phyloP scores from a whole-genome alignment of 2,113 vertebrate species.

The Catharus bicknelli region DNA sequence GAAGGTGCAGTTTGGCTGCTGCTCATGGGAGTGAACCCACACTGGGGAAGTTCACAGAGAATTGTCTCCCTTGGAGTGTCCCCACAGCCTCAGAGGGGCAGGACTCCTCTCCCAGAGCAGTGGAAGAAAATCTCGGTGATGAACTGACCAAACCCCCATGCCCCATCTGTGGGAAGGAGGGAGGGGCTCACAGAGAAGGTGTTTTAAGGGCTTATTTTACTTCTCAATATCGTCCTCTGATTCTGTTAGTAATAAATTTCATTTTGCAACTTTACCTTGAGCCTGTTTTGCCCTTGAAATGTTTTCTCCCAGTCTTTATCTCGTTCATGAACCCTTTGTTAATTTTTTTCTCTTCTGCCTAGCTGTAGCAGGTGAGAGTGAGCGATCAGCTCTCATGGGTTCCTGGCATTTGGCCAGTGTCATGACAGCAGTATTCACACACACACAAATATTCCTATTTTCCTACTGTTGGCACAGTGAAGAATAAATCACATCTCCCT shows the following conservation, averaged over 20 bases:
- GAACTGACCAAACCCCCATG: background rate
- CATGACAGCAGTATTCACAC: background rate
- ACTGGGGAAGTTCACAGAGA: background rate
- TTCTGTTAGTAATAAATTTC: background rate
- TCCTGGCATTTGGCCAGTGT: background rate
- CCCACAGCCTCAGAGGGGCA: background rate
- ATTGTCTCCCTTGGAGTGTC: background rate
- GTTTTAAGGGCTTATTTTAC: background rate
- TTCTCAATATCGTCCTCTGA: background rate
- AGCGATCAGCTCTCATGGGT: rapidly evolving
- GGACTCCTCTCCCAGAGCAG: background rate
- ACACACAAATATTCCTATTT: background rate
- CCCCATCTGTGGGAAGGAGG: background rate
- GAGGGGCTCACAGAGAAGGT: background rate
- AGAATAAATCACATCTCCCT: background rate
- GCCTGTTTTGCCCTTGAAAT: background rate
- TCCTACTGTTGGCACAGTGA: background rate
- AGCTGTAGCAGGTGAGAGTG: background rate
- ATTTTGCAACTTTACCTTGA: background rate
- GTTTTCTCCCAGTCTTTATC: background rate
- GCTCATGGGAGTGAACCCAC: background rate
- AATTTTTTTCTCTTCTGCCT: background rate
- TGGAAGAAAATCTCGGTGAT: background rate
- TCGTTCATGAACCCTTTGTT: background rate
- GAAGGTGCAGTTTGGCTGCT: background rate